Evolutionary conservation across 1,140 invertebrate genomes (phyloP).

Genomic region (Oreohelix idahoensis): DNA sequence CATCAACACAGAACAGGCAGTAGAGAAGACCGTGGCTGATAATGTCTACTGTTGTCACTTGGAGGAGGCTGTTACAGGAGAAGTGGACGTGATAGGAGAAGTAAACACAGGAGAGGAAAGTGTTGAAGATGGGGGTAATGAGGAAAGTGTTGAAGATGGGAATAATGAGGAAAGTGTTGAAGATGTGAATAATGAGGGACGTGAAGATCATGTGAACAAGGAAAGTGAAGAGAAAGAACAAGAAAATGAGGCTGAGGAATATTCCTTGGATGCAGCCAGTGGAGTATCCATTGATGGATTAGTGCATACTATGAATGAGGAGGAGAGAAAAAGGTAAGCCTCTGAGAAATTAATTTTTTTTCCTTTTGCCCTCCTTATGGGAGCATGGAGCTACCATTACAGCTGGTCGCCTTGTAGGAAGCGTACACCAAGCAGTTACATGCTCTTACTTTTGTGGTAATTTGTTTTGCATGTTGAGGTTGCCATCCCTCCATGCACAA

Average conservation of each 20-base stretch:
- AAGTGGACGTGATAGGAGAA: neutral
- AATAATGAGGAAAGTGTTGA: neutral
- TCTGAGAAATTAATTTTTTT: neutral
- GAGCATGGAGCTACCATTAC: too few species aligned
- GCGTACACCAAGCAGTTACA: too few species aligned
- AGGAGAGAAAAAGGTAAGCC: conserved; percentile 18
- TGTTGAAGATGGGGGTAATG: neutral
- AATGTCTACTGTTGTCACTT: too few species aligned
- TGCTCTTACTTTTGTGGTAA: too few species aligned
- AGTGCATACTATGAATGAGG: conserved; percentile 24
- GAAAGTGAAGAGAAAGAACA: neutral
- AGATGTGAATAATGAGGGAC: neutral
- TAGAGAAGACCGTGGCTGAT: neutral
- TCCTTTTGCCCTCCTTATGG: too few species aligned
- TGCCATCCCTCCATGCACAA: too few species aligned
- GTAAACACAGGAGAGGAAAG: neutral
- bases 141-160: neutral
- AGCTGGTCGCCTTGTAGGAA: too few species aligned
- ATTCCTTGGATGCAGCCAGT: neutral
- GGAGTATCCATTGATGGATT: neutral
- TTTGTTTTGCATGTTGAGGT: too few species aligned
- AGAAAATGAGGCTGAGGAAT: neutral
- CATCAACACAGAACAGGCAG: neutral
- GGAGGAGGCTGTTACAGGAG: too few species aligned
- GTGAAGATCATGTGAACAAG: neutral